Conservation (phyloP, 2,113 vertebrate species). For the Rattus rattus region DNA sequence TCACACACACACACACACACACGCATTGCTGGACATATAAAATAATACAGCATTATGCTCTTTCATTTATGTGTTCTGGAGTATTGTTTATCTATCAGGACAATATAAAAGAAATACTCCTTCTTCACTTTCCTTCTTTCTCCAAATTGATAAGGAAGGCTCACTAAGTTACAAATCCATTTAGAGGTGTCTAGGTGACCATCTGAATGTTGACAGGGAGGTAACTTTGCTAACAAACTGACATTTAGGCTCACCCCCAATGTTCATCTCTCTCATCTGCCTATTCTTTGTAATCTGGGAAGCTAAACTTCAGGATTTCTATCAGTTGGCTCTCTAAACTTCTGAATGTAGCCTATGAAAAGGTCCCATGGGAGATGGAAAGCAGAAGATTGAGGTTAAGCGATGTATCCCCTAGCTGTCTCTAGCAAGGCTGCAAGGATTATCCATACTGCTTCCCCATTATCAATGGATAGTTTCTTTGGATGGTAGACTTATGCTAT, state of each 20-base stretch:
- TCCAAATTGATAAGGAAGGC: neutral
- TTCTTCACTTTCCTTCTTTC: slow-evolving; percentile 3
- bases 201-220: neutral
- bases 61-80: neutral
- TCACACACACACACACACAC: neutral
- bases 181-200: neutral
- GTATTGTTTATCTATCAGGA: slow-evolving; percentile 2
- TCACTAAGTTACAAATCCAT: neutral
- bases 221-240: slow-evolving; percentile 10
- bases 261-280: neutral
- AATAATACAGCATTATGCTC: neutral
- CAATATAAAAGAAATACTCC: neutral
- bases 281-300: neutral
- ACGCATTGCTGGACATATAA: neutral
- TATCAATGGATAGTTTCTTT: neutral
- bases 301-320: neutral
- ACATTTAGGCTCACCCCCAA: neutral
- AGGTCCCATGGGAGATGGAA: neutral
- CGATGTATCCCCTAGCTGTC: neutral
- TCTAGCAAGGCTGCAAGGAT: neutral
- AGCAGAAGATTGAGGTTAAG: neutral
- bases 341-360: neutral
- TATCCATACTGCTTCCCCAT: neutral
- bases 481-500: neutral
- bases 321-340: neutral